Evolutionary conservation across 2,797 vertebrate genomes (phyloP).

Genomic region (Acanthurus tractus): DNA sequence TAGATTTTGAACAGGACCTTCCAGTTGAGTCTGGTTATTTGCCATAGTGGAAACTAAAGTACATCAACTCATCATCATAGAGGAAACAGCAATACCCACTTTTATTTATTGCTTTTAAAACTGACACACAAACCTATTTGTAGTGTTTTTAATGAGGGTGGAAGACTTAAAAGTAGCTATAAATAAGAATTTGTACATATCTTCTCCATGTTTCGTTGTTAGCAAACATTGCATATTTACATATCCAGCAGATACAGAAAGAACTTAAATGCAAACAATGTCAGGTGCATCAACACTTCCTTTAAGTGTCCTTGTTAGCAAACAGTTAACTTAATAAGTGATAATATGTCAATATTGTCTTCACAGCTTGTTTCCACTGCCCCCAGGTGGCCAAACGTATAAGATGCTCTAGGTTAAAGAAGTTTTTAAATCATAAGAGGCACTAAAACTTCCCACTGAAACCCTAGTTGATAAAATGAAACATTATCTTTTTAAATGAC

Average conservation of each 20-base stretch:
- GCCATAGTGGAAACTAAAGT: not conserved
- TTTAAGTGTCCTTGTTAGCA: too few relatives aligned
- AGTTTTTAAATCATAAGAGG: not conserved
- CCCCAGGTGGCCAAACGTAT: not conserved
- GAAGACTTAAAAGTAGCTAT: not conserved
- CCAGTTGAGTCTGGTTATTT: slow-evolving; percentile 2
- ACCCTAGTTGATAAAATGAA: not conserved
- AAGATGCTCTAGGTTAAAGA: not conserved
- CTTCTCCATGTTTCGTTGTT: too few relatives aligned
- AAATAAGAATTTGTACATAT: not conserved
- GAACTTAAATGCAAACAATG: too few relatives aligned
- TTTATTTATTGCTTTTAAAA: not conserved
- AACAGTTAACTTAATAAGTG: not conserved
- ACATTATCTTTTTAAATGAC: not conserved
- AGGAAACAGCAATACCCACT: not conserved
- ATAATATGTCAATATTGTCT: not conserved
- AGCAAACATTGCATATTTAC: too few relatives aligned
- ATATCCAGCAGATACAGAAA: too few relatives aligned
- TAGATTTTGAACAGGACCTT: not conserved
- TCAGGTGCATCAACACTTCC: too few relatives aligned
- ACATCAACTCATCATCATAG: not conserved
- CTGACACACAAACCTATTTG: not conserved
- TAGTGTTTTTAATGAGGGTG: not conserved
- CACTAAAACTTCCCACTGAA: not conserved
- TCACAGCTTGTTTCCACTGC: not conserved